Evolutionary conservation across 2,888 invertebrate genomes (phyloP), one percentile per base, ranked within the genome.

Genomic region (Sarcophaga variegata): DNA sequence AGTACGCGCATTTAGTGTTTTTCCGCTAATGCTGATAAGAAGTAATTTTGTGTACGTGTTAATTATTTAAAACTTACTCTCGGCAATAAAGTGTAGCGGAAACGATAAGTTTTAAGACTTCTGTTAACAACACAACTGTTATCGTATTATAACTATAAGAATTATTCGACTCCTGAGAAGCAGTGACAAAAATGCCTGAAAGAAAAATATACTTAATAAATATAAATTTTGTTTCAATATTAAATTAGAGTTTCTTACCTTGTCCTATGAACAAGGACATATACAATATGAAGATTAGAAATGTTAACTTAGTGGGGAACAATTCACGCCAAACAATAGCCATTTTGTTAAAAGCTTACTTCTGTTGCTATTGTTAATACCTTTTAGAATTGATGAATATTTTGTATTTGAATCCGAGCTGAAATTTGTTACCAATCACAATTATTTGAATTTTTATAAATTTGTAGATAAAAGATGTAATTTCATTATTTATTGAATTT

Each of bases 191-290:
- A 89, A 98, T 96, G 91, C 98, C 98, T 98, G 92, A 4, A 95
- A 95, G 88, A 88, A 88, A 88, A 17, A 62, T 11, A 37, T n/a
- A 20, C 25, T 49, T 60, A 67, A 5, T 14, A 67, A n/a, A 45
- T 49, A 25, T 20, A 69, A 49, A 66, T 22, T 45, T 17, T 20
- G 8, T 20, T 37, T 22, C 6, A 63, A 25, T n/a, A 54, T 25
- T 49, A 59, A 76, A 59, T 12, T 72, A 11, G 4, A 27, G 27
- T 6, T 60, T 90, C 94, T 93, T 95, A 98, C 98, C 98, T 96
- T 98, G 98, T 92, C 97, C 97, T 77, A 98, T 96, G 93, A 98
- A 98, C 79, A 98, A 94, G 88, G 96, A 95, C 94, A 98, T 98
- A 91, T 98, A 98, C 45, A 96, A 94, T 70, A 97, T 93, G 92